Base-by-base conservation (phyloP, 2,797 vertebrate genomes). In the Lemur catta region DNA sequence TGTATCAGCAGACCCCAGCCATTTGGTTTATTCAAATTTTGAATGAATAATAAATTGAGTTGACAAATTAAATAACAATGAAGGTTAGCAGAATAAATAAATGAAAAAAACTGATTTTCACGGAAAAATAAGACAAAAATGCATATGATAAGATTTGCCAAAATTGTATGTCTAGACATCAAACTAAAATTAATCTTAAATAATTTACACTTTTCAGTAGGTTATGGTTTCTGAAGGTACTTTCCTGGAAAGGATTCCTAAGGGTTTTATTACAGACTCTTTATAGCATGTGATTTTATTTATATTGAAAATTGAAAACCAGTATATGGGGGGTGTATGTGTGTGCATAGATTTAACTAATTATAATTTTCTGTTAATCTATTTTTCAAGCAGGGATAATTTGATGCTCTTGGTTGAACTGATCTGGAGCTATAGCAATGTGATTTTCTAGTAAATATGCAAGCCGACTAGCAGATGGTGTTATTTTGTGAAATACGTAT, bases 321-420 rank as follows among this genome's bases (percentile, higher is more conserved):
- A 52, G 11, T 57, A 17, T 63, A 9, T 59, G 48, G 35, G 10
- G 30, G 13, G 0, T 76, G 3, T 48, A 4, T 57, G 8, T 43
- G 13, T 65, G 0, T 50, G 24, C 35, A 8, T 2, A 38, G 4
- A 12, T 63, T 96, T 78, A 87, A 84, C 6, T 79, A 74, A 92
- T 75, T 93, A 71, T 80, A 78, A 79, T 87, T 92, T 95, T 94
- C 3, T 61, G 3, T 81, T 84, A 80, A 96, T 13, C 26, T 15
- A 1, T 26, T 76, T 93, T 90, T 87, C 26, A 67, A 52, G 79
- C 85, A 48, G 57, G 3, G 30, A 43, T 22, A 92, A 79, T 86
- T 91, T 50, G 33, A 2, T 86, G 15, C 72, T 88, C 14, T 65
- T 61, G 41, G 38, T 63, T 46, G 15, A 78, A 67, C 5, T 28